phyloP scores from a whole-genome alignment of 2,797 vertebrate genomes.

The Aselliscus stoliczkanus region DNA sequence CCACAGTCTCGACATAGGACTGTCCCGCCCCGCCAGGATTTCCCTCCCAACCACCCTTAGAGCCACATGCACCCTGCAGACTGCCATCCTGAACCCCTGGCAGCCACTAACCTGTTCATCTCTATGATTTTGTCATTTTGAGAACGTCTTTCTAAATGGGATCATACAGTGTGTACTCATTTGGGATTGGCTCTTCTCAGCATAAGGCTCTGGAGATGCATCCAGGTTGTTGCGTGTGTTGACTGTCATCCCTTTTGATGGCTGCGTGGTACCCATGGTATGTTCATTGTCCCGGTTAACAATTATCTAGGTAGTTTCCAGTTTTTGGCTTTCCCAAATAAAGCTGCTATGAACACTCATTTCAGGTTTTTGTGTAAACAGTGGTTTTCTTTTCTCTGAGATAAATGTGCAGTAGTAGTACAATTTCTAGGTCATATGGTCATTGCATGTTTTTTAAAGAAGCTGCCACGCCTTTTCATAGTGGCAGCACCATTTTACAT shows the following conservation, averaged over 20 bases:
- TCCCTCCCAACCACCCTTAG: neutral
- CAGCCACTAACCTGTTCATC: neutral
- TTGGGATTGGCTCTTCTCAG: neutral
- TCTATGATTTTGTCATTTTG: neutral
- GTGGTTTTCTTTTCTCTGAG: neutral
- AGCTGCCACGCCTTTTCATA: neutral
- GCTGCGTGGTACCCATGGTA: neutral
- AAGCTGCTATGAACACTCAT: conserved; percentile 58
- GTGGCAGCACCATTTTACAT: neutral
- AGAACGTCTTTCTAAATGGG: neutral
- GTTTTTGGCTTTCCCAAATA: conserved; percentile 48
- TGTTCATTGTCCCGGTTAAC: neutral
- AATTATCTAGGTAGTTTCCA: neutral
- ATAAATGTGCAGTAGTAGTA: neutral
- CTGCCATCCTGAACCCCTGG: neutral
- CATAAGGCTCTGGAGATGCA: neutral
- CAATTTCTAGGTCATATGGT: neutral
- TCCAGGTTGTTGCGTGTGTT: neutral
- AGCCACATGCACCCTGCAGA: neutral
- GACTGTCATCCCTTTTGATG: neutral
- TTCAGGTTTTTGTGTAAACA: neutral
- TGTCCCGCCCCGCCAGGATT: neutral
- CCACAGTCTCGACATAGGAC: neutral
- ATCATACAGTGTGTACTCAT: neutral
- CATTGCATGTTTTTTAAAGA: neutral